A percentile compares a stretch with the other conserved stretches of the same genome.
These are phyloP conservation scores for Perodicticus potto DNA, from an alignment of 2,797 vertebrate species.

Conservation along the genomic window DNA sequence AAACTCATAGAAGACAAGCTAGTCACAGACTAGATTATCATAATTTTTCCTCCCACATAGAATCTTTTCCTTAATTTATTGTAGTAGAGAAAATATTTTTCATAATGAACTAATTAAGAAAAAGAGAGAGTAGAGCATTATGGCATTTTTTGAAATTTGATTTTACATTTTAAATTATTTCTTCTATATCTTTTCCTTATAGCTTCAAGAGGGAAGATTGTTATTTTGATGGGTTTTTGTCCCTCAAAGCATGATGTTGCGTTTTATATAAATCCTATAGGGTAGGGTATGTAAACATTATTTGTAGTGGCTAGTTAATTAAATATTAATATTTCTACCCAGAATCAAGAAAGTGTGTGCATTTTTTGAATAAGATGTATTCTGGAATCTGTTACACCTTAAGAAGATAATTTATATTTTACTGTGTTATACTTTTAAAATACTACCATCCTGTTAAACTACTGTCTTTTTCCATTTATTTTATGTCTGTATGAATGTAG, in stretches of 20 bases:
- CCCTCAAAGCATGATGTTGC: background rate
- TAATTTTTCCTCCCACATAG: conserved; percentile 66
- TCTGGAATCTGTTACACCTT: conserved; percentile 28
- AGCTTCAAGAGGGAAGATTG: conserved; percentile 8
- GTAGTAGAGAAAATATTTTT: conserved; percentile 64
- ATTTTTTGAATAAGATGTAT: background rate
- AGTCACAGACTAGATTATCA: conserved; percentile 70
- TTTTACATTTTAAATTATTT: conserved; percentile 55
- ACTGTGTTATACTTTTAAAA: background rate
- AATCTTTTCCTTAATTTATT: conserved; percentile 71
- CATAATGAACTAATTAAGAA: conserved; percentile 58
- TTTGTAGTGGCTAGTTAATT: background rate
- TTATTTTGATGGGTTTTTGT: background rate
- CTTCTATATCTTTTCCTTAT: background rate
- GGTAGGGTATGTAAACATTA: background rate
- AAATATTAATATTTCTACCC: conserved; percentile 39
- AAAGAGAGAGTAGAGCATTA: conserved; percentile 46
- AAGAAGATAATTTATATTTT: background rate
- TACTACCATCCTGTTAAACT: background rate
- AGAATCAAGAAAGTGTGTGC: background rate
- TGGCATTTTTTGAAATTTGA: conserved; percentile 50
- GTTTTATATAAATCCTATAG: conserved; percentile 10
- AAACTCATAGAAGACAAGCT: conserved; percentile 47
- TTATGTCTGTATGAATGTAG: no score
- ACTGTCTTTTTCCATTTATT: background rate